These are phyloP conservation scores for Thymelicus lineola DNA, from an alignment of 2,888 invertebrate species.

Conservation along the genomic window DNA sequence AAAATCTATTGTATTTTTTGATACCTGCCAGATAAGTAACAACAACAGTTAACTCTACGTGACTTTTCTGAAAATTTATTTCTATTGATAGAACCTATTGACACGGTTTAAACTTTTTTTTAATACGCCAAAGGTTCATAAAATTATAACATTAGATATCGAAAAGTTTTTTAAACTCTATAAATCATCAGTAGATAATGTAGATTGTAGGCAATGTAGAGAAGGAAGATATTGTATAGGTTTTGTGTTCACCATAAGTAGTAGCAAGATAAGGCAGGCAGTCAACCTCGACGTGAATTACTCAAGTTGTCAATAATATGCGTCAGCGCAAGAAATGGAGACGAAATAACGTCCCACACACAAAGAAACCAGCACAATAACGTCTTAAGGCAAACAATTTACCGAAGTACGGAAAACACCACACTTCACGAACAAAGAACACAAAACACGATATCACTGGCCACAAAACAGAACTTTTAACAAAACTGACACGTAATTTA, in stretches of 20 bases:
- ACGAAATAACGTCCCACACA: slow-evolving; percentile 63
- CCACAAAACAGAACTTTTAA: slow-evolving; percentile 48
- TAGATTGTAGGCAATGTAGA: not conserved
- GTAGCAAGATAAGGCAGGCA: slow-evolving; percentile 65
- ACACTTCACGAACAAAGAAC: slow-evolving; percentile 64
- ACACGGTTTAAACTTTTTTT: not conserved
- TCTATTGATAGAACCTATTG: not conserved
- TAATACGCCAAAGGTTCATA: no score
- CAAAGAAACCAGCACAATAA: slow-evolving; percentile 70
- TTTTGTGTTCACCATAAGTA: slow-evolving; percentile 43
- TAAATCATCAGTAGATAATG: not conserved
- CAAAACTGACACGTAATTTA: slow-evolving; percentile 60
- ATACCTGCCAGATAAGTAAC: not conserved
- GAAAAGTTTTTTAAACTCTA: no score
- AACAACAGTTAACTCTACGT: not conserved
- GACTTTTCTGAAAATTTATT: not conserved
- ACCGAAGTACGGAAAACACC: slow-evolving; percentile 55
- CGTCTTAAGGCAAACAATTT: slow-evolving; percentile 47
- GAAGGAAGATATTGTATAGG: slow-evolving; percentile 5
- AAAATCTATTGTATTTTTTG: not conserved
- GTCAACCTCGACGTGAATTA: slow-evolving; percentile 60
- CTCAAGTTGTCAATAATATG: slow-evolving; percentile 56
- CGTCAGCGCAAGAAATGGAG: slow-evolving; percentile 61
- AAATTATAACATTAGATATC: no score
- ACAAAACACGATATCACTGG: slow-evolving; percentile 69